Evolutionary conservation across 1,140 invertebrate species (phyloP), one percentile per base, ranked within the genome.

Genomic region (Lasioglossum baleicum): DNA sequence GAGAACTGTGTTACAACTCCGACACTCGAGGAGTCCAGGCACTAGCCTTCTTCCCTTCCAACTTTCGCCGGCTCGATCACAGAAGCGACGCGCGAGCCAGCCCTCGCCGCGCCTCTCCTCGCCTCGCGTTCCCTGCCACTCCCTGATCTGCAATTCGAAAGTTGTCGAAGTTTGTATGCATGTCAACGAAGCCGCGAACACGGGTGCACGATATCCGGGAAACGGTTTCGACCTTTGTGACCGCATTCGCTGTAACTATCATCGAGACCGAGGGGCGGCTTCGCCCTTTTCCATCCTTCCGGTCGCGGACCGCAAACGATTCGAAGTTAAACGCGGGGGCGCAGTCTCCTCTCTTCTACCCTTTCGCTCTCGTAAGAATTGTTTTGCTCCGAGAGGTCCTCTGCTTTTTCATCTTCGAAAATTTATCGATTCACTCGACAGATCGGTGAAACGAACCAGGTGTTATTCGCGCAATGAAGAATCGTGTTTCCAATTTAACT

Each of bases 91-190:
- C 51, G 51, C 51, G 51, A 53, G 51, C 51, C 15, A 20, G 51
- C 31, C 2, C 4, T 15, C 31, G 4, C 4, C 35, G 0, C n/a
- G 35, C 61, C 51, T 42, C 40, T 42, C 13, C 35, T 0, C n/a
- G 35, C 61, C 51, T 42, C 40, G 51, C 13, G 4, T 51, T 3
- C 31, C 51, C 22, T n/a, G 40, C 20, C 42, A 26, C 51, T 13
- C 20, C 53, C 26, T 44, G 79, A 83, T 74, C 65, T 35, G 44
- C 79, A 75, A 80, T 80, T 66, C 72, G 79, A 82, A 83, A 83
- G 71, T 83, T 81, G 42, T 51, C 58, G 13, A 81, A 83, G 79
- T 81, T 81, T 75, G 71, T 75, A 81, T 81, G 81, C 78, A 65
- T 53, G 79, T 70, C 79, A 63, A 65, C 81, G 75, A 76, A 67